Conservation (phyloP, 2,888 invertebrate genomes). For the Oscheius sp. region DNA sequence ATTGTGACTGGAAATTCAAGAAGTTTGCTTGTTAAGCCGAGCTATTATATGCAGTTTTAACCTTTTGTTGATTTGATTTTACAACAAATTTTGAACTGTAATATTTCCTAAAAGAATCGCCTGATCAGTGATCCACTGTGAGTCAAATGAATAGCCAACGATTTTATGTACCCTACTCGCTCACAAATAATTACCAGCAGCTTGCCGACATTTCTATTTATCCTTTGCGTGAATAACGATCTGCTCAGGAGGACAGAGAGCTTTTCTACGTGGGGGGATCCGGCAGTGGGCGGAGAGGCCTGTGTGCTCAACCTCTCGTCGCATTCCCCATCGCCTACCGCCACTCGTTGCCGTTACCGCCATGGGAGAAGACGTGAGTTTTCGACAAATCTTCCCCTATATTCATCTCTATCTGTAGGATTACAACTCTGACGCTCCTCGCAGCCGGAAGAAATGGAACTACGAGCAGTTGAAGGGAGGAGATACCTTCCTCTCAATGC, state of each 20-base stretch:
- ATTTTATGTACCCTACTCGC: no score
- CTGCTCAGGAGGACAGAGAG: background rate
- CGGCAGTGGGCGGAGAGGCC: slow-evolving; percentile 20
- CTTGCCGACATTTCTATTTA: no score
- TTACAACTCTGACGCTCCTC: slow-evolving; percentile 31
- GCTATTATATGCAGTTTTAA: no score
- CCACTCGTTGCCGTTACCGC: slow-evolving; percentile 17
- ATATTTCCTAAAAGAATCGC: no score
- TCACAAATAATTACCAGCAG: no score
- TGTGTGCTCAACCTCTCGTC: slow-evolving; percentile 31
- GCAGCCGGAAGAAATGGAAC: slow-evolving; percentile 61
- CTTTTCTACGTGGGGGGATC: background rate
- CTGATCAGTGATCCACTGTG: no score
- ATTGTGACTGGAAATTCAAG: no score
- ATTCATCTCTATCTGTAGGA: slow-evolving; percentile 23
- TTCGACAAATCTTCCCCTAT: background rate
- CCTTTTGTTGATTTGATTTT: no score
- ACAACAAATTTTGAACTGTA: no score
- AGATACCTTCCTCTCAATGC: slow-evolving; percentile 66
- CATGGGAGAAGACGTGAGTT: slow-evolving; percentile 36
- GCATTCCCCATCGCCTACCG: slow-evolving; percentile 1
- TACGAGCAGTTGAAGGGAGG: slow-evolving; percentile 69
- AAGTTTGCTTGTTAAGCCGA: no score
- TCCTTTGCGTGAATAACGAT: slow-evolving; percentile 10
- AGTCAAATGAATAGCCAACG: no score